Percentiles rank a stretch among this genome's conserved stretches.
phyloP scores from a whole-genome alignment of 1,140 invertebrate species.

The Berghia stephanieae region DNA sequence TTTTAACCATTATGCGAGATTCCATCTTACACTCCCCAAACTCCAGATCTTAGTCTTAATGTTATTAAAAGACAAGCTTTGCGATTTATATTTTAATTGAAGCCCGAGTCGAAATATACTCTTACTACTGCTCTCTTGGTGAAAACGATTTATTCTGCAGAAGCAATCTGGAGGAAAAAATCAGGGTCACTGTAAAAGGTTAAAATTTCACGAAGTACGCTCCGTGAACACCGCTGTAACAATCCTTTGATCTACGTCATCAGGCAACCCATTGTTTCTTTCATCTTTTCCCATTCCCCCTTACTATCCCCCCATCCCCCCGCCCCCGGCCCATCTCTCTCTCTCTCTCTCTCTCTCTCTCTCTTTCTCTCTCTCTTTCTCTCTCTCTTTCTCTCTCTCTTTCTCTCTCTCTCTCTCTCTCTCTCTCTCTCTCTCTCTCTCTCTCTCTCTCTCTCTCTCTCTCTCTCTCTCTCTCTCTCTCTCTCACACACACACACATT shows the following conservation, averaged over 20 bases:
- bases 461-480: conserved; percentile 9
- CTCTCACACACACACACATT: conserved; percentile 9
- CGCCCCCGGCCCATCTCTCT: no score
- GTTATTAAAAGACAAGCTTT: no score
- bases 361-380: background rate
- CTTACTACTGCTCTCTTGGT: no score
- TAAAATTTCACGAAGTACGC: no score
- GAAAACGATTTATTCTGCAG: background rate
- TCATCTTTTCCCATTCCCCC: background rate
- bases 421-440: conserved; percentile 11
- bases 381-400: background rate
- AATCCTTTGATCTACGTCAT: no score
- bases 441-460: background rate
- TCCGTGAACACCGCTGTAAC: no score
- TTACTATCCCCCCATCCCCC: background rate
- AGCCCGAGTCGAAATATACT: no score
- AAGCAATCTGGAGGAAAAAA: background rate
- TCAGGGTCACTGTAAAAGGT: no score
- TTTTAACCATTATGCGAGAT: background rate
- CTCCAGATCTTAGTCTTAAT: no score
- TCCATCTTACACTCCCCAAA: background rate
- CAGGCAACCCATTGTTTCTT: no score
- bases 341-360: conserved; percentile 18
- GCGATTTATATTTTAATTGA: no score
- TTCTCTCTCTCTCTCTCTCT: conserved; percentile 11